These are phyloP conservation scores for Thymelicus lineola DNA, from an alignment of 2,888 invertebrate species.

Conservation along the genomic window DNA sequence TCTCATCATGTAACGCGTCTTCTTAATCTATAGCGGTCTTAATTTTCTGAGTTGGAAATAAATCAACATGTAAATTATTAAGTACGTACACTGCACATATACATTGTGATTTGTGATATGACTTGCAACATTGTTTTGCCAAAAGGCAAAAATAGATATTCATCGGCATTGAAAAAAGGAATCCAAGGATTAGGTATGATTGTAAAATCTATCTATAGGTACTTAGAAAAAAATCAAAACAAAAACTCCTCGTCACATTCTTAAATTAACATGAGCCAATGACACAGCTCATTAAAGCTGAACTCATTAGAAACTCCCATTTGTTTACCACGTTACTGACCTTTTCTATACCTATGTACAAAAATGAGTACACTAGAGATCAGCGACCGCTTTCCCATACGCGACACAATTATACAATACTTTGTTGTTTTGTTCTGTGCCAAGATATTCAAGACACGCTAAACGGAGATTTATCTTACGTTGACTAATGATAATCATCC, in stretches of 20 bases:
- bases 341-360: background rate
- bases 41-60: conserved; percentile 6
- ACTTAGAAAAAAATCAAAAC: no score
- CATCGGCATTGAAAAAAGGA: background rate
- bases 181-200: no score
- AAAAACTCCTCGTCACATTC: no score
- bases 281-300: conserved; percentile 15
- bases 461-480: conserved; percentile 30
- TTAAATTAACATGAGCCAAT: background rate
- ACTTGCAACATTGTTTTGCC: conserved; percentile 17
- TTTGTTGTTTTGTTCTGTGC: conserved; percentile 31
- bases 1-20: conserved; percentile 1
- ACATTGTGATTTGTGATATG: conserved; percentile 4
- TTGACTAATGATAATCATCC: conserved; percentile 15
- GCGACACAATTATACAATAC: conserved; percentile 32
- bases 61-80: background rate
- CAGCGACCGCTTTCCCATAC: background rate
- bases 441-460: conserved; percentile 34
- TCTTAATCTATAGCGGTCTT: background rate
- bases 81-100: background rate
- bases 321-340: conserved; percentile 5
- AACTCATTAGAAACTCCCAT: background rate
- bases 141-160: conserved; percentile 9
- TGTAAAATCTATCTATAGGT: no score
- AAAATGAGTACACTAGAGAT: background rate